Base-by-base conservation (phyloP, 2,888 invertebrate species). In the Brachyptera putata region DNA sequence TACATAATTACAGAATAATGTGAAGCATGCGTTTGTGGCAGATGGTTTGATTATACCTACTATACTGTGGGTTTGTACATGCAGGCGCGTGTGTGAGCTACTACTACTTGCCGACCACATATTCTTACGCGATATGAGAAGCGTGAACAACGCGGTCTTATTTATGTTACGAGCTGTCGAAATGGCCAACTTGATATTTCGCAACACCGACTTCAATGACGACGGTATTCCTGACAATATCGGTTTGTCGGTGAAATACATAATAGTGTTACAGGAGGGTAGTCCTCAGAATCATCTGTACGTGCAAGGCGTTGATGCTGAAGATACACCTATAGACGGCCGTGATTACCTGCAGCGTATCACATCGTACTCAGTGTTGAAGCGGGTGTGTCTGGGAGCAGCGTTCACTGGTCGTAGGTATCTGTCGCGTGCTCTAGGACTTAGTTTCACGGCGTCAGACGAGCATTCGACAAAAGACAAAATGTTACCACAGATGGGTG, bases 191-290 rank as follows among this genome's bases (percentile, higher is more conserved):
- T 73, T 79, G 2, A 76, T 81, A 60, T 80, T 80, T 63, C 75
- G 81, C 62, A 78, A 78, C 56, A 75, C 80, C 0, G 81, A 81
- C 66, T 80, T 81, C 61, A 75, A 81, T 64, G 77, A 77, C 41
- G 79, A 81, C 65, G 79, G 80, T 0, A 58, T 73, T 1, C 78
- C 80, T 2, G 80, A 80, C 70, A 80, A 81, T 68, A 78, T 81
- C 63, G 81, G 81, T 1, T 79, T 80, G 64, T 72, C 75, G 50
- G 75, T 80, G 5, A 79, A 79, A 64, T 78, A 79, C 68, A 76
- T 80, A 25, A 66, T 79, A 1, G 74, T 80, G 14, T 68, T 80
- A 24, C 75, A 77, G 0, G 67, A 72, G 1, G 75, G 76, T 21
- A 77, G 5, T 14, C 49, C 77, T 0, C 76, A 76, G 66, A 66